phyloP scores from a whole-genome alignment of 2,797 vertebrate species.

The Simalia tracyae region DNA sequence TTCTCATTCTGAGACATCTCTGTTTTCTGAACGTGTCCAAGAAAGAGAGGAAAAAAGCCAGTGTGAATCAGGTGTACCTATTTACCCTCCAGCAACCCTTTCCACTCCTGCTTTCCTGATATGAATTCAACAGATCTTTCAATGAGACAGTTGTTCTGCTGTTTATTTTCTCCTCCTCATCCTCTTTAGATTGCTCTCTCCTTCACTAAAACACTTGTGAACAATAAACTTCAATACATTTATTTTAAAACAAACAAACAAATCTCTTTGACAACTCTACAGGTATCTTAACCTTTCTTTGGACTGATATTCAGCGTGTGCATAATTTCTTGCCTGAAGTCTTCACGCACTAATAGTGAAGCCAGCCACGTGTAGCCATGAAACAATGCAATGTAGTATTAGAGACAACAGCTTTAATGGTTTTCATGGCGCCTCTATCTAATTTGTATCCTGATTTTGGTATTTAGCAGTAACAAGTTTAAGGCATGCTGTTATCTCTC shows the following conservation, averaged over 20 bases:
- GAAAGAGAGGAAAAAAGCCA: neutral
- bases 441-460: constrained; percentile 37
- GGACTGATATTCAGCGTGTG: constrained; percentile 24
- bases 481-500: constrained; percentile 27
- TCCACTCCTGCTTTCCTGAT: neutral
- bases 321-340: constrained; percentile 22
- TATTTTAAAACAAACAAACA: neutral
- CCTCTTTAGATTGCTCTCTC: neutral
- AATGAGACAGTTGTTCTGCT: neutral
- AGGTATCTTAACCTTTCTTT: neutral
- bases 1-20: neutral
- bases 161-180: neutral
- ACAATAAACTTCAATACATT: neutral
- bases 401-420: constrained; percentile 37
- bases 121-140: neutral
- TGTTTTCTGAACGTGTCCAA: neutral
- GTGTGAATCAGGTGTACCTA: neutral
- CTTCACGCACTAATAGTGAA: neutral
- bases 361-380: neutral
- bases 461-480: constrained; percentile 41
- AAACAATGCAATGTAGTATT: constrained; percentile 29
- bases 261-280: neutral
- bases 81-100: neutral
- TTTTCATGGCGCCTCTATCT: constrained; percentile 14
- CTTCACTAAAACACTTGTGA: neutral